A percentile compares a stretch with the other conserved stretches of the same genome.
Conservation (phyloP, 2,797 vertebrate species). For the Zenarchopterus dispar region DNA sequence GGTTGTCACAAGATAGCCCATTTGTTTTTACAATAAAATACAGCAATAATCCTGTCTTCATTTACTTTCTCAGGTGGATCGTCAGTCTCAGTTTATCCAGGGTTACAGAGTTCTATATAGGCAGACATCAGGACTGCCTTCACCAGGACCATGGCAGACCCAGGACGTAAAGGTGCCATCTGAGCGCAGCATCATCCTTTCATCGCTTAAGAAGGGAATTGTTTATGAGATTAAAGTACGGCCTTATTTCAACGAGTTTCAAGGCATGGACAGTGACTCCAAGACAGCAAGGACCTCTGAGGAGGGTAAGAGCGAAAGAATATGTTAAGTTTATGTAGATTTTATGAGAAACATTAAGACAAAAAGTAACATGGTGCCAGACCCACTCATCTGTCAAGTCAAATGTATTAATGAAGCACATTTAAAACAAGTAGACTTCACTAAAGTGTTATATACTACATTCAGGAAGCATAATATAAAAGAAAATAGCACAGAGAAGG, state of each 20-base stretch:
- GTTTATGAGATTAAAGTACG: constrained; percentile 97
- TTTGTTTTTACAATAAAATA: constrained; percentile 10
- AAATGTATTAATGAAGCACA: no score
- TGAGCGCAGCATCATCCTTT: constrained; percentile 89
- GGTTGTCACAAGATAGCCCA: background rate
- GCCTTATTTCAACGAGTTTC: constrained; percentile 98
- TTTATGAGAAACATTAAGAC: constrained; percentile 4
- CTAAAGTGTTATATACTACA: no score
- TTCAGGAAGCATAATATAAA: no score
- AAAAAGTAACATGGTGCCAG: constrained; percentile 4
- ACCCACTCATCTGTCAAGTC: constrained; percentile 6
- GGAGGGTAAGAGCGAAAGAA: constrained; percentile 86
- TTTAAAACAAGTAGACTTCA: no score
- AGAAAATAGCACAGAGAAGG: no score
- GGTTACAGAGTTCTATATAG: constrained; percentile 95
- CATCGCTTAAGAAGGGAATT: constrained; percentile 92
- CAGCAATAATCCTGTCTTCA: constrained; percentile 3
- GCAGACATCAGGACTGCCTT: constrained; percentile 89
- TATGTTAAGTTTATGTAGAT: background rate
- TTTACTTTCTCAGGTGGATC: constrained; percentile 87
- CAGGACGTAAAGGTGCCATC: constrained; percentile 93
- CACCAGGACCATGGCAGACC: constrained; percentile 89
- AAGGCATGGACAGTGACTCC: constrained; percentile 97
- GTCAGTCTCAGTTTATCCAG: constrained; percentile 98
- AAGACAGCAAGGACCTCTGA: constrained; percentile 93